Evolutionary conservation across 2,113 vertebrate species (phyloP), one percentile per base, ranked within the genome.

Genomic region (Geococcyx californianus): DNA sequence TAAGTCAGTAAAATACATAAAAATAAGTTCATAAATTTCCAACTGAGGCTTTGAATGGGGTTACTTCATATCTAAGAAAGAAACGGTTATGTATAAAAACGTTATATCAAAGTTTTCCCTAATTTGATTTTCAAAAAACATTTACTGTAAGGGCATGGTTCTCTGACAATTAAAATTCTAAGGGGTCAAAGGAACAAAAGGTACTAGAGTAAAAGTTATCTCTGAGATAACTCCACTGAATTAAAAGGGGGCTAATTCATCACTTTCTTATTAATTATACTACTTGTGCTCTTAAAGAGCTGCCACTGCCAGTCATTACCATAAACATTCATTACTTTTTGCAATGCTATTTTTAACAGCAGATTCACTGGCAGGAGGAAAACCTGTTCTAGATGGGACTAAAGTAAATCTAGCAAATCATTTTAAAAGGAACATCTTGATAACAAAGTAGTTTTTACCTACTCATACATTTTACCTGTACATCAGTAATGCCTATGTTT

Each of bases 401-500:
- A 70, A 74, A 33, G 20, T 90, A 90, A 91, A 88, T 70, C 47
- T 67, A 81, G 24, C 29, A 81, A 91, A 55, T 62, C 23, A 70
- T 88, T 88, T 92, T 55, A 55, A 74, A 63, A 59, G 55, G 9
- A 51, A 33, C 20, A n/a, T 69, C 44, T 68, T 56, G 24, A 49
- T 60, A 87, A 83, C 34, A 70, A 85, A 91, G 66, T 79, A 42
- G 40, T 15, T 87, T 89, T 95, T 94, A 44, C 92, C 52, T 76
- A 10, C 60, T 67, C 16, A 11, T 90, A 54, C 25, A 33, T 87
- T 67, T 81, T 67, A 79, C 42, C 31, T 73, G 9, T 64, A 38
- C 31, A 40, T 36, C 45, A 51, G 40, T 21, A 91, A 60, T 36
- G 17, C 18, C 34, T 68, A 1, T 42, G 29, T 62, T 76, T 83